phyloP scores from a whole-genome alignment of 2,888 invertebrate species.

The Drosophila colorata region DNA sequence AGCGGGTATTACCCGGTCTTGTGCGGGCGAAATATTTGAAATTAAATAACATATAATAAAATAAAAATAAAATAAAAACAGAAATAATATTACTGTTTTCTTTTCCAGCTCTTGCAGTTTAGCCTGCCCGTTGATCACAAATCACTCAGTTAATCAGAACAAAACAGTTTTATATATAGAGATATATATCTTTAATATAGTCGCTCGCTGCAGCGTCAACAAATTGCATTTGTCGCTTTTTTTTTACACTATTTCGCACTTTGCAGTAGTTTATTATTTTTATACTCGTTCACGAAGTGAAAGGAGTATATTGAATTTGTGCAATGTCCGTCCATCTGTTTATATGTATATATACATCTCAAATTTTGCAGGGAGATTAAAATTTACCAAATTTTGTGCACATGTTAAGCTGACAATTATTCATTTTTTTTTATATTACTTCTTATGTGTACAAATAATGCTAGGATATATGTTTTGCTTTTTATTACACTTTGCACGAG shows the following conservation, averaged over 20 bases:
- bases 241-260: conserved; percentile 76
- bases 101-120: background rate
- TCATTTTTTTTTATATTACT: too few species aligned
- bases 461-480: too few species aligned
- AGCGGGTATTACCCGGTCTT: background rate
- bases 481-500: too few species aligned
- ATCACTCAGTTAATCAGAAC: background rate
- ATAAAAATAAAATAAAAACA: too few species aligned
- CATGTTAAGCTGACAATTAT: too few species aligned
- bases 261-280: conserved; percentile 37
- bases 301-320: too few species aligned
- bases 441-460: too few species aligned
- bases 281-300: background rate
- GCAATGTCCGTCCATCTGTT: too few species aligned
- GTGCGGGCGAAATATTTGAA: background rate
- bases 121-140: background rate
- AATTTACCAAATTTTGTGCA: too few species aligned
- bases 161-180: background rate
- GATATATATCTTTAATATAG: conserved; percentile 23
- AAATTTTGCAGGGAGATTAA: too few species aligned
- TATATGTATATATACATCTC: too few species aligned
- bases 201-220: conserved; percentile 44
- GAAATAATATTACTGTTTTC: too few species aligned
- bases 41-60: background rate
- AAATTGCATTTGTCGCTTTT: conserved; percentile 67